phyloP scores from a whole-genome alignment of 2,113 vertebrate species.

The Oophaga pumilio region DNA sequence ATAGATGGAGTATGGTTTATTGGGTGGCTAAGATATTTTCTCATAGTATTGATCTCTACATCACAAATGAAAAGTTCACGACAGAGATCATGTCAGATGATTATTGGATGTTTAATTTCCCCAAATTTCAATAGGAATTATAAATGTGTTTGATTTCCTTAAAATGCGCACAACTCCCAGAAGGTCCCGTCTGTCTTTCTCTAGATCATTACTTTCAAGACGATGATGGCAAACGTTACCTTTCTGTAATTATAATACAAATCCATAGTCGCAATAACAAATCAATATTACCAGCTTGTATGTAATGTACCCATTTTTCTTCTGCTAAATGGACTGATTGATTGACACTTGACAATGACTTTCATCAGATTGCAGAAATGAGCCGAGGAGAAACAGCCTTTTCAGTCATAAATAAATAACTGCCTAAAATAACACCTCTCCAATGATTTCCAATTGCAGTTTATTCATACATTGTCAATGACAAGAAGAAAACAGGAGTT shows the following conservation, averaged over 20 bases:
- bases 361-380: not conserved
- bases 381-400: not conserved
- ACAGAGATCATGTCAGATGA: too few relatives aligned
- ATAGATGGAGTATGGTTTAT: too few relatives aligned
- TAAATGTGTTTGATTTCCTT: not conserved
- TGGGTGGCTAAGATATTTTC: too few relatives aligned
- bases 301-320: slow-evolving; percentile 10
- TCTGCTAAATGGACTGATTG: slow-evolving; percentile 3
- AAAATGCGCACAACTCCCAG: not conserved
- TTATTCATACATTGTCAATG: not conserved
- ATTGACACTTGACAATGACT: slow-evolving; percentile 7
- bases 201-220: not conserved
- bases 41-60: too few relatives aligned
- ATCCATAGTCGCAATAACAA: not conserved
- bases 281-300: not conserved
- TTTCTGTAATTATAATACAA: not conserved
- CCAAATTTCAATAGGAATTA: not conserved
- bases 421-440: not conserved
- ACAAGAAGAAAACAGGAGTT: not conserved
- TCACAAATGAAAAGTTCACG: too few relatives aligned
- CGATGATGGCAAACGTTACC: not conserved
- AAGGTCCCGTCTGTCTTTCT: not conserved
- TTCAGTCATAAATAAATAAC: not conserved
- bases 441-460: not conserved
- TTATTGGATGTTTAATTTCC: too few relatives aligned